Evolutionary conservation across 2,113 vertebrate genomes (phyloP), one percentile per base, ranked within the genome.

Genomic region (Connochaetes taurinus): DNA sequence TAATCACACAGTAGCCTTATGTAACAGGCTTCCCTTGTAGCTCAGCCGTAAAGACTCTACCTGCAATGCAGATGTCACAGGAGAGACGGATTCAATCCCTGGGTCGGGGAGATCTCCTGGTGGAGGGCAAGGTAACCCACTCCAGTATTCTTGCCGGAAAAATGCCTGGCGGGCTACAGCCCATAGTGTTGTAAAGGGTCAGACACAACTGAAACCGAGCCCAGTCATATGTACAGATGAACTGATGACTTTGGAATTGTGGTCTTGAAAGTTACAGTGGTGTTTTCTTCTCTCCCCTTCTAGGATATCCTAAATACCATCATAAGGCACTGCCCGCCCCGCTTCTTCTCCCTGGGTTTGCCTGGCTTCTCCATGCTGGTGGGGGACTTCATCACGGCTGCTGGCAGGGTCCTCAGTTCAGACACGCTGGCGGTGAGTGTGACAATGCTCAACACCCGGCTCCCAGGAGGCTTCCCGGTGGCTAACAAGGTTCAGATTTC

Each of bases 331-430:
- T 99, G 99, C 97, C 99, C 99, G 0, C 99, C 99, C 0, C 99
- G 99, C 33, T 99, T 99, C 98, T 99, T 99, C 98, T 99, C 99
- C 98, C 98, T 99, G 96, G 99, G 99, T 58, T 99, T 99, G 90
- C 99, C 99, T 7, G 99, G 99, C 88, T 99, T 99, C 98, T 99
- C 99, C 0, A 99, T 99, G 99, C 99, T 99, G 91, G 97, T 99
- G 5, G 99, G 99, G 95, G 99, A 99, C 98, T 99, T 99, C 98
- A 99, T 99, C 81, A 98, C 98, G 0, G 99, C 99, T 0, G 99
- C 99, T 0, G 99, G 99, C 83, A 99, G 98, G 33, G 98, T 99
- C 82, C 99, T 99, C 94, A 99, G 98, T 96, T 91, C 98, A 0
- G 99, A 99, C 97, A 98, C 97, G 74, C 98, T 98, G n/a, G 99